phyloP scores from a whole-genome alignment of 2,113 vertebrate genomes.

The Seriola rivoliana region DNA sequence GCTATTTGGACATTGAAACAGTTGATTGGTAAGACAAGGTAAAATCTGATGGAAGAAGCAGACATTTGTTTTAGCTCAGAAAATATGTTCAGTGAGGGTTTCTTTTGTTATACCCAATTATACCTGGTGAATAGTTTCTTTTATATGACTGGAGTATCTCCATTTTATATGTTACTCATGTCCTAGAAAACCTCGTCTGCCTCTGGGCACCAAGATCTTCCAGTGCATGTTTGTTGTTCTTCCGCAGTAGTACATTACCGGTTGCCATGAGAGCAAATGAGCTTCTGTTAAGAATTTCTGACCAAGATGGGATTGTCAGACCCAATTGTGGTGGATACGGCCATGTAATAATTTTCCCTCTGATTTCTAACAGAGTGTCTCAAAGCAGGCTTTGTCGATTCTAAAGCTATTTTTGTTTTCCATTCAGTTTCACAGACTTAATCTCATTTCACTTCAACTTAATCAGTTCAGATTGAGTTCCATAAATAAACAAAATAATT shows the following conservation, averaged over 20 bases:
- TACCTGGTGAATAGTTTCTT: neutral
- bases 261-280: constrained; percentile 45
- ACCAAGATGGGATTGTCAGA: constrained; percentile 1
- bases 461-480: neutral
- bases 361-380: neutral
- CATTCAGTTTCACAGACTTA: neutral
- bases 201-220: constrained; percentile 15
- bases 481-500: neutral
- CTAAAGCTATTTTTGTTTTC: neutral
- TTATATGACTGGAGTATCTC: neutral
- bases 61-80: too few relatives aligned
- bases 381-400: neutral
- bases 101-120: neutral
- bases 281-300: constrained; percentile 23
- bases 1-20: neutral
- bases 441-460: neutral
- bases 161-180: neutral
- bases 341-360: constrained; percentile 3
- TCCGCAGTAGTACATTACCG: neutral
- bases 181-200: constrained; percentile 10
- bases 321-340: constrained; percentile 8
- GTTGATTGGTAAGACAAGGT: neutral
- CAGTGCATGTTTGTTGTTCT: neutral
- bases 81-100: neutral
- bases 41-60: too few relatives aligned